These are phyloP conservation scores for Dioctria linearis DNA, from an alignment of 2,888 invertebrate species.

Conservation along the genomic window DNA sequence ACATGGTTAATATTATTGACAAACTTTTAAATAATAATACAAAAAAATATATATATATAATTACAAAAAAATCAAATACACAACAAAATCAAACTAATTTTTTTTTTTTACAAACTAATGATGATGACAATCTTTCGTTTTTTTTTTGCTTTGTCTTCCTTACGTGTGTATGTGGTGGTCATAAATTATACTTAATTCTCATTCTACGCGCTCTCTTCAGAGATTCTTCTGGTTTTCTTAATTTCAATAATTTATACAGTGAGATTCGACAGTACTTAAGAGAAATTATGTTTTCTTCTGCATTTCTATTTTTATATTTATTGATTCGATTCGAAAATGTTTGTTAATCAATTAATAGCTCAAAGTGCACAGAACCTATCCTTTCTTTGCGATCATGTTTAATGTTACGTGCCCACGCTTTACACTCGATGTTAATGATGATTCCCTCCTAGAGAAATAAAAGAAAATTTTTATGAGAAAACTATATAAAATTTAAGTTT, in stretches of 20 bases:
- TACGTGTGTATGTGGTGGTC: not conserved
- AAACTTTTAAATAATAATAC: not conserved
- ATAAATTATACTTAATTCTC: not conserved
- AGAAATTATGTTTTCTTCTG: not conserved
- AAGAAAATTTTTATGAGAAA: slow-evolving; percentile 10
- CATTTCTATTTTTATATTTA: slow-evolving; percentile 9
- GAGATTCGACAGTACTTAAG: slow-evolving; percentile 32
- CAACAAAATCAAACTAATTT: slow-evolving; percentile 39
- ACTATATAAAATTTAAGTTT: too few species aligned
- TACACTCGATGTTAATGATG: slow-evolving; percentile 79
- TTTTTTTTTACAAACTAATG: slow-evolving; percentile 31
- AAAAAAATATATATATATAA: slow-evolving; percentile 11
- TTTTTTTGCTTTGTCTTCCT: slow-evolving; percentile 17
- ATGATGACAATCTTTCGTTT: slow-evolving; percentile 1
- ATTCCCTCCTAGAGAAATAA: slow-evolving; percentile 71
- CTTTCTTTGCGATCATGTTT: slow-evolving; percentile 78
- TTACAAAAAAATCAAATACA: slow-evolving; percentile 31
- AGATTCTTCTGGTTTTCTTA: not conserved
- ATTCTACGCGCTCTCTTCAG: not conserved
- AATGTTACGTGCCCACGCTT: slow-evolving; percentile 81
- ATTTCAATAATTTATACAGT: slow-evolving; percentile 20
- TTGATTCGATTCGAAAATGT: slow-evolving; percentile 7
- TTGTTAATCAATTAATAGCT: slow-evolving; percentile 75
- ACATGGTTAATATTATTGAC: slow-evolving; percentile 46
- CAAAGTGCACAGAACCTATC: slow-evolving; percentile 82